Evolutionary conservation across 2,797 vertebrate species (phyloP).

Genomic region (Poeciliopsis turneri): DNA sequence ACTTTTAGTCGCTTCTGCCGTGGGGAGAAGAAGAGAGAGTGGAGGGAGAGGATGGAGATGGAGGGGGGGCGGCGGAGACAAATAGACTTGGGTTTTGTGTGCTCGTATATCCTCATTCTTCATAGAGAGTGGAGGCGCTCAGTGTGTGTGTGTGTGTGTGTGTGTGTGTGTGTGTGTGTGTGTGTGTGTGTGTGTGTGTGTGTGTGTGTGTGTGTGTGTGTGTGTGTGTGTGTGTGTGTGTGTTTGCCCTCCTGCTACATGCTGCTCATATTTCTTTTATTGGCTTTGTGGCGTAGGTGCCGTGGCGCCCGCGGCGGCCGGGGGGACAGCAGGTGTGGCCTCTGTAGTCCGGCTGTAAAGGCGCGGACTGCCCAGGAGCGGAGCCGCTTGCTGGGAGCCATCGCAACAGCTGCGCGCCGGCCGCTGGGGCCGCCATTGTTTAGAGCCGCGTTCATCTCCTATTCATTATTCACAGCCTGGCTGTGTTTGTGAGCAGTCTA

Average conservation of each 20-base stretch:
- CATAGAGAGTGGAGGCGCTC: constrained; percentile 34
- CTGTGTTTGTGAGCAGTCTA: constrained; percentile 49
- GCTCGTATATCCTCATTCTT: constrained; percentile 65
- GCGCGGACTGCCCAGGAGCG: constrained; percentile 54
- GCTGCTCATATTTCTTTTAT: constrained; percentile 71
- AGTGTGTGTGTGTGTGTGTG: constrained; percentile 9
- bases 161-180: constrained; percentile 40
- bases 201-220: constrained; percentile 26
- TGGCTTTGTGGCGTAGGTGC: constrained; percentile 59
- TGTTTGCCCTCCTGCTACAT: constrained; percentile 60
- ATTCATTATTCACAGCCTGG: constrained; percentile 63
- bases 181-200: constrained; percentile 32
- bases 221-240: constrained; percentile 41
- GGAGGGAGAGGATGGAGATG: constrained; percentile 49
- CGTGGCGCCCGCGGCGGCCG: constrained; percentile 46
- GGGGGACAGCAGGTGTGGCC: constrained; percentile 67
- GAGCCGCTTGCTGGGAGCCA: constrained; percentile 68
- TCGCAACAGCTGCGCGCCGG: constrained; percentile 63
- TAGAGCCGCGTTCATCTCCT: constrained; percentile 54
- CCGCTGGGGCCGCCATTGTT: constrained; percentile 63
- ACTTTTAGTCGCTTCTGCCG: constrained; percentile 72
- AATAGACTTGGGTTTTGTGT: constrained; percentile 72
- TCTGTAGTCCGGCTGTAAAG: constrained; percentile 56
- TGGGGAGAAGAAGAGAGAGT: constrained; percentile 62
- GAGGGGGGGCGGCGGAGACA: constrained; percentile 52